These are phyloP conservation scores for Tholera decimalis DNA, from an alignment of 2,888 invertebrate species.

Conservation along the genomic window DNA sequence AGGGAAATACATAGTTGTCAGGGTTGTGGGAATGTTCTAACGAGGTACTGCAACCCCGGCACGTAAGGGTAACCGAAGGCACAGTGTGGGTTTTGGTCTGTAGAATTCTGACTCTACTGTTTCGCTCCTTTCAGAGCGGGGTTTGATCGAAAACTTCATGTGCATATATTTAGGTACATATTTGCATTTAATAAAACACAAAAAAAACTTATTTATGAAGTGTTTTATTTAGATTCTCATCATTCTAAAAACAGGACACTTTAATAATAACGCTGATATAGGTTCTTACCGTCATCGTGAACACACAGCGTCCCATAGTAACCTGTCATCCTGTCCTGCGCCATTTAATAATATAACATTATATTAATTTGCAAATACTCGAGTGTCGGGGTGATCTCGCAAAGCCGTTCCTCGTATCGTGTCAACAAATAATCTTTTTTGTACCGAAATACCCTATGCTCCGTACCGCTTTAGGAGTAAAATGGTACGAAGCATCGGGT, in stretches of 20 bases:
- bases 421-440: constrained; percentile 59
- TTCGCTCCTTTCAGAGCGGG: no score
- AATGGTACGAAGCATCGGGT: constrained; percentile 19
- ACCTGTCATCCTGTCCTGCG: constrained; percentile 40
- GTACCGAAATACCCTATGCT: constrained; percentile 32
- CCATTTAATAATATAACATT: constrained; percentile 43
- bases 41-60: no score
- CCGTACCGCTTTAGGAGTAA: no score
- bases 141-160: no score
- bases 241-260: not conserved
- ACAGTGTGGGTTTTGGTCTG: no score
- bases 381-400: constrained; percentile 24
- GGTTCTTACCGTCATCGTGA: not conserved
- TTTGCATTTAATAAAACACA: constrained; percentile 12
- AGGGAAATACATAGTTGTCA: no score
- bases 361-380: constrained; percentile 53
- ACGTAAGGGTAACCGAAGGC: no score
- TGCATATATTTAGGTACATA: no score
- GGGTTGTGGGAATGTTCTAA: no score
- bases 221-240: not conserved
- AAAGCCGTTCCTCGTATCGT: constrained; percentile 26
- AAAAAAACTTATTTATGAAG: constrained; percentile 8
- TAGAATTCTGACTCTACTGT: no score
- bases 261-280: no score
- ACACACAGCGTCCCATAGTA: constrained; percentile 16